Evolutionary conservation across 2,888 invertebrate genomes (phyloP).

Genomic region (Drosophila meridiana): DNA sequence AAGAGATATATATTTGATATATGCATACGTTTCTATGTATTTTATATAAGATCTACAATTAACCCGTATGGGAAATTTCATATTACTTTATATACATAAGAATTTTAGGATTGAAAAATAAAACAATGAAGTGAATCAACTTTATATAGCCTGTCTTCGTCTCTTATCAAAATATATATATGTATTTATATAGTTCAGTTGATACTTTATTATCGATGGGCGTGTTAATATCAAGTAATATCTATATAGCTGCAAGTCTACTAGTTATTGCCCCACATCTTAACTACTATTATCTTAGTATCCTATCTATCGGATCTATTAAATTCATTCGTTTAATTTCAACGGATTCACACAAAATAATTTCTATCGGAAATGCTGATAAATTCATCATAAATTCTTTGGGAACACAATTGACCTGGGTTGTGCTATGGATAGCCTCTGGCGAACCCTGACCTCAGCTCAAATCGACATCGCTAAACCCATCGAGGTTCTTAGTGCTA

Average conservation of each 20-base stretch:
- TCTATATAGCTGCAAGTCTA: background rate
- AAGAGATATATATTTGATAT: background rate
- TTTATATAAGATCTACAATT: slow-evolving; percentile 1
- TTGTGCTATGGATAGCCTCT: background rate
- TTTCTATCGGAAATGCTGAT: slow-evolving; percentile 1
- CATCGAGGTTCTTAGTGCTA: slow-evolving; percentile 47
- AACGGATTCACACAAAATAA: background rate
- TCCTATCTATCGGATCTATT: slow-evolving; percentile 6
- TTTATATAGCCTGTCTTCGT: background rate
- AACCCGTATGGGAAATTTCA: background rate
- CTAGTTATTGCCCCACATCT: slow-evolving; percentile 9
- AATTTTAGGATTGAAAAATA: too few species aligned
- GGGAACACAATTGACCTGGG: background rate
- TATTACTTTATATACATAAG: background rate
- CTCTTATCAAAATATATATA: background rate
- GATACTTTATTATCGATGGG: too few species aligned
- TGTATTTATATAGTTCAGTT: background rate
- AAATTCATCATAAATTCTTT: slow-evolving; percentile 5
- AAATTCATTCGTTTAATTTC: background rate
- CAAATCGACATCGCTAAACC: slow-evolving; percentile 73
- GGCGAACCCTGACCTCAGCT: slow-evolving; percentile 46
- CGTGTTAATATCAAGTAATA: slow-evolving; percentile 14
- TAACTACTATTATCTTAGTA: background rate
- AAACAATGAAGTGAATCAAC: background rate
- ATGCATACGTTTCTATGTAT: background rate